phyloP scores from a whole-genome alignment of 2,113 vertebrate species.

The Tupaia tana region DNA sequence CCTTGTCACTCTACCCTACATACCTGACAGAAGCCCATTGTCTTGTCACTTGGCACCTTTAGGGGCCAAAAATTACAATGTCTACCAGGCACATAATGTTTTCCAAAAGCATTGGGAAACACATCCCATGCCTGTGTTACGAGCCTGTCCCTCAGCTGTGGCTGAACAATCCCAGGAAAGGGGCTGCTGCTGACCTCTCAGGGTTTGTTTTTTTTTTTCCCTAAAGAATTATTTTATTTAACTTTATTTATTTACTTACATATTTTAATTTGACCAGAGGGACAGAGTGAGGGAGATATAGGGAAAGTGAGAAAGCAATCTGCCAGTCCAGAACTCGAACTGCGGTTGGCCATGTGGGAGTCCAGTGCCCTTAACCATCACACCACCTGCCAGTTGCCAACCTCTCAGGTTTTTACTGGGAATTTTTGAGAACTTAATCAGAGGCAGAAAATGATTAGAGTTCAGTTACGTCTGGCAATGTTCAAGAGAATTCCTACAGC shows the following conservation, averaged over 20 bases:
- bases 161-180: background rate
- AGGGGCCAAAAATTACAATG: background rate
- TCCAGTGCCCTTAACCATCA: no score
- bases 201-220: no score
- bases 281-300: no score
- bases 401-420: background rate
- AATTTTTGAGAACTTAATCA: background rate
- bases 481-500: background rate
- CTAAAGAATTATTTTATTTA: no score
- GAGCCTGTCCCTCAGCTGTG: background rate
- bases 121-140: background rate
- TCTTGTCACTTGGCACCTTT: background rate
- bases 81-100: background rate
- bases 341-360: no score
- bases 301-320: no score
- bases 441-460: background rate
- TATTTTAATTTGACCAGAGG: no score
- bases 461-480: background rate
- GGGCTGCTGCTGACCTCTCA: background rate
- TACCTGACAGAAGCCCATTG: background rate
- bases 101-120: background rate
- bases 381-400: no score
- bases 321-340: no score
- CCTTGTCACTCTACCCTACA: background rate
- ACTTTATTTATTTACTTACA: no score